Base-by-base conservation (phyloP, 2,888 invertebrate species). In the Danaus chrysippus region DNA sequence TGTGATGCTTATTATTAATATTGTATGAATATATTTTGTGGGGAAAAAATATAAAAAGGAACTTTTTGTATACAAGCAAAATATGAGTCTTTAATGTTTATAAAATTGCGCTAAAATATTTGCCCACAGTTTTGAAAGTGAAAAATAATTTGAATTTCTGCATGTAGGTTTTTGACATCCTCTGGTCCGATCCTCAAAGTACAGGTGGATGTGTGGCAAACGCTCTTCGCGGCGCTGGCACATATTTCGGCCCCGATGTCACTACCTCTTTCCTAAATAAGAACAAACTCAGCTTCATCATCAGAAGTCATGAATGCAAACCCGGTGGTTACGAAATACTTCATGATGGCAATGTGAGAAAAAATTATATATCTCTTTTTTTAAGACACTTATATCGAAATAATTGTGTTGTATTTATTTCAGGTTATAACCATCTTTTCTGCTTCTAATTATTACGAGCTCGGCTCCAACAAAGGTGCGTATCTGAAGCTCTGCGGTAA, bases 361-460 rank as follows among this genome's bases (percentile, higher is more conserved):
- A 41, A 23, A n/a, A 8, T 13, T 23, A 54, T 54, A 49, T 42
- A 52, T 12, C 17, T 42, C 42, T 17, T 53, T 54, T n/a, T 17
- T 49, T 34, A 11, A 12, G 13, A 13, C 34, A 6, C 12, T 15
- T 46, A 58, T 49, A 49, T 49, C 13, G 6, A 34, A 42, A 34
- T 34, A 34, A 34, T 34, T 8, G 23, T 58, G 34, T 41, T 19
- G 15, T 42, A 59, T 66, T 56, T 63, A 61, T 70, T 68, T 65
- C 85, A 97, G 97, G 96, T 97, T 58, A 93, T 98, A 74, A 98
- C 98, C 53, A 95, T 98, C 72, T 98, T 98, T 87, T 98, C 98
- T 1, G 98, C 98, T 1, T 98, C 98, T n/a, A 98, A 98, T 86
- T 98, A 98, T 84, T 98, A 98, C 86, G 98, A 98, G 78, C 92